phyloP scores from a whole-genome alignment of 2,888 invertebrate genomes.

The Idaea aversata region DNA sequence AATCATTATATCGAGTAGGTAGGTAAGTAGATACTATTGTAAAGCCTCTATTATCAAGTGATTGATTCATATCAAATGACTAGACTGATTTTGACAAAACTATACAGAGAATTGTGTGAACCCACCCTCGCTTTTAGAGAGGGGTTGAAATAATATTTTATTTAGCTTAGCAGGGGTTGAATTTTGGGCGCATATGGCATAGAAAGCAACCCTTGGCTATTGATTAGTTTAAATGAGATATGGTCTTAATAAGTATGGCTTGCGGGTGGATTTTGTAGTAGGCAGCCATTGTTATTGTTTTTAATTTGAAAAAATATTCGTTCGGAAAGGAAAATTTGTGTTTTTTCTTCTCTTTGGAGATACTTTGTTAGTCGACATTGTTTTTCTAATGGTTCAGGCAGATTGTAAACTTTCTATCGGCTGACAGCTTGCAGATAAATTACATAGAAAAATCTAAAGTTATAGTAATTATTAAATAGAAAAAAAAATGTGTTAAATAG shows the following conservation, averaged over 20 bases:
- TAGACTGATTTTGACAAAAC: slow-evolving; percentile 29
- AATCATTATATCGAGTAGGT: not conserved
- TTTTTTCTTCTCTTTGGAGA: not conserved
- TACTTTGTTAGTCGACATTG: not conserved
- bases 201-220: slow-evolving; percentile 15
- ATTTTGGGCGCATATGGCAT: slow-evolving; percentile 28
- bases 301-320: slow-evolving; percentile 10
- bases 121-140: slow-evolving; percentile 21
- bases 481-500: no score
- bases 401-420: no score
- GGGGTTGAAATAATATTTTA: slow-evolving; percentile 28
- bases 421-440: no score
- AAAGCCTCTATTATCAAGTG: slow-evolving; percentile 11
- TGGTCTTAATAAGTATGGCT: slow-evolving; percentile 6
- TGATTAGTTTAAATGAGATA: slow-evolving; percentile 16
- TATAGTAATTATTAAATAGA: no score
- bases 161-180: slow-evolving; percentile 17
- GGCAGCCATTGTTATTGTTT: slow-evolving; percentile 4
- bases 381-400: no score
- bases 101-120: slow-evolving; percentile 26
- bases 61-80: slow-evolving; percentile 32
- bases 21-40: not conserved
- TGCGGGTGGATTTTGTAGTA: slow-evolving; percentile 16
- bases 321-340: slow-evolving; percentile 8
- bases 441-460: no score